Base-by-base conservation (phyloP, 2,113 vertebrate genomes). In the Ictalurus punctatus region DNA sequence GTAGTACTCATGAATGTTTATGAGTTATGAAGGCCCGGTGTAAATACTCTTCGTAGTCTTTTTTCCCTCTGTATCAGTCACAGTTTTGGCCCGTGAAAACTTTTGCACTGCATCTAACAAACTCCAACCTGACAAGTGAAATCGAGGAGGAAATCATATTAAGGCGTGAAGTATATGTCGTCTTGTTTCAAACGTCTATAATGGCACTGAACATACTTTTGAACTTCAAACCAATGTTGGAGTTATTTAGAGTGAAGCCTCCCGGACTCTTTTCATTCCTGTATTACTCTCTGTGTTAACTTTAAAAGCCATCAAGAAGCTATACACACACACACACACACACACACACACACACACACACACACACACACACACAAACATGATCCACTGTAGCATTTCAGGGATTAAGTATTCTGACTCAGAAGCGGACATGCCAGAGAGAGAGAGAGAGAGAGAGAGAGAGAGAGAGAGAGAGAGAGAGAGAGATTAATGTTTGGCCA, bases 351-450 rank as follows among this genome's bases (percentile, higher is more conserved):
- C 56, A 83, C 58, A 83, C 34, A 82, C 52, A 37, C 80, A 37
- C n/a, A 58, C 54, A 37, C 80, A 83, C 56, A 83, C 81, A 58
- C n/a, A 83, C 79, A 83, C 83, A 71, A 9, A 82, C 87, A 59
- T 71, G 37, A 54, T 56, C 56, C 30, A 37, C 69, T 88, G 86
- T 84, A 87, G 65, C 86, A 76, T 86, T 80, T 84, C 30, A 67
- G 52, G 86, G 86, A 89, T 89, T 85, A 83, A 84, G 86, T 87
- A 88, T 88, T 87, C 76, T 89, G 88, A 89, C 86, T 89, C 86
- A 87, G 84, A 89, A 74, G 71, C 58, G 37, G 61, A 87, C 81
- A 88, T 88, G 87, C 67, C 81, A 80, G 34, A 79, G 59, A 86
- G 54, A 71, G 82, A 76, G 56, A 56, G 71, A 56, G 81, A 80